phyloP scores from a whole-genome alignment of 2,888 invertebrate species.

The Lasioglossum morio region DNA sequence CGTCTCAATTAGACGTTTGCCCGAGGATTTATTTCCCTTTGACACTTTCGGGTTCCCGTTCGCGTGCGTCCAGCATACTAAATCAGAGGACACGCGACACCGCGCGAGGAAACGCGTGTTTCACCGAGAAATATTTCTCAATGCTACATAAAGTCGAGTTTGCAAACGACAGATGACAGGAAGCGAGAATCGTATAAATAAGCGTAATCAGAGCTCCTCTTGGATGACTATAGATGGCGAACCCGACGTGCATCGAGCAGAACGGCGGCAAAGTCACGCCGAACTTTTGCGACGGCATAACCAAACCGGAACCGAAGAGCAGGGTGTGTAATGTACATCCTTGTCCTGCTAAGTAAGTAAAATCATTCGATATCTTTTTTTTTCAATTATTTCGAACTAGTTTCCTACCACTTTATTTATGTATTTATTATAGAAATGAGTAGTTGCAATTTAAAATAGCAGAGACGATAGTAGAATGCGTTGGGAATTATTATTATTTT shows the following conservation, averaged over 20 bases:
- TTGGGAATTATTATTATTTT: no score
- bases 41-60: neutral
- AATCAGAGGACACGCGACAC: neutral
- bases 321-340: slow-evolving; percentile 85
- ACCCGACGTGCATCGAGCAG: slow-evolving; percentile 87
- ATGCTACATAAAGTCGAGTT: slow-evolving; percentile 1
- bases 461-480: no score
- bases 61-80: neutral
- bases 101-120: neutral
- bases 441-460: no score
- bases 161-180: neutral
- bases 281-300: slow-evolving; percentile 83
- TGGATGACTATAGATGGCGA: slow-evolving; percentile 77
- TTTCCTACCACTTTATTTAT: no score
- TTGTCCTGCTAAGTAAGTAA: slow-evolving; percentile 84
- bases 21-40: neutral
- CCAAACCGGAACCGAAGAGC: slow-evolving; percentile 83
- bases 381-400: neutral
- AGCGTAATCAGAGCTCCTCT: neutral
- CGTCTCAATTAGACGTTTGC: neutral
- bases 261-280: slow-evolving; percentile 87
- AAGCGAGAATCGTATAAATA: neutral
- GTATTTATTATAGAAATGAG: no score
- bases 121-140: neutral
- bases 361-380: no score